Base-by-base conservation (phyloP, 1,140 invertebrate genomes). In the Danaus plexippus region DNA sequence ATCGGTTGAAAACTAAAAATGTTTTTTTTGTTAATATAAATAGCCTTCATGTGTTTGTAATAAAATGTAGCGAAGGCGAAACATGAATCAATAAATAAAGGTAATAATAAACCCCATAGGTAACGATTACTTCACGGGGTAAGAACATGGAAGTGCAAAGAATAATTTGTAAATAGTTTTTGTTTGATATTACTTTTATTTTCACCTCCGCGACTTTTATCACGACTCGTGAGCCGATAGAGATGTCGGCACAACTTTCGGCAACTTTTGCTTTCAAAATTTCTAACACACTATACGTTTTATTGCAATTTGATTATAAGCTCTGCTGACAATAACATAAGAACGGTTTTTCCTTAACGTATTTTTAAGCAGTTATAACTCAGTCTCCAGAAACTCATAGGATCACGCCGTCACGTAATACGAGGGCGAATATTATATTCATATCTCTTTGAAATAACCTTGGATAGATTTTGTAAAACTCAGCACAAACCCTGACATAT, bases 401-500 rank as follows among this genome's bases (percentile, higher is more conserved):
- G 57, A 53, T 57, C 56, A 40, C 13, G 43, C 55, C 48, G 55
- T 54, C 52, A 59, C 57, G 52, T 59, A 59, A 54, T 54, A 51
- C 41, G 48, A 59, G 18, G 22, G 32, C 18, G 42, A 59, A 59
- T 59, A 50, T 59, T 49, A 59, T 59, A 59, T 59, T 59, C 57
- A 54, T 59, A 59, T 52, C 45, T 58, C 43, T 44, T 11, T 52
- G 50, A 52, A 54, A 49, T 59, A 54, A 45, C 52, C 47, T 59
- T 59, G 46, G 55, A 54, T 50, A 50, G 18, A 46, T 9, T 58
- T 52, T 47, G 51, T 46, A 12, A 22, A 58, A 53, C 48, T 18
- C 32, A 57, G 22, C 22, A 8, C 22, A 32, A 32, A 32, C 1
- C 0, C 22, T 32, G 22, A 32, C 1, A 32, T 6, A 32, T 32